Base-by-base conservation (phyloP, 1,140 invertebrate species). In the Sarcophaga bullata region DNA sequence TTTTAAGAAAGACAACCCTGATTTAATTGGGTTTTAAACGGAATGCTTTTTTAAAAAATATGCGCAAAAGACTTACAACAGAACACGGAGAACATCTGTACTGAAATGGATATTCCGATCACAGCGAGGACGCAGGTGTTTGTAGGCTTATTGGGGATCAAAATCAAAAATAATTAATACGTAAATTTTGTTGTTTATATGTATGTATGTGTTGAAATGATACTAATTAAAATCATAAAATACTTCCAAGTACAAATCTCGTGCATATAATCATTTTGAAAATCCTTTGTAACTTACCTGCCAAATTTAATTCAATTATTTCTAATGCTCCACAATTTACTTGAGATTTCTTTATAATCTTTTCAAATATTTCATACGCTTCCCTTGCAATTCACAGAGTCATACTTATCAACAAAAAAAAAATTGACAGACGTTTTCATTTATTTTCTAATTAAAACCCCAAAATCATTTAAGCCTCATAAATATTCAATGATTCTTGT, bases 401-500 rank as follows among this genome's bases (percentile, higher is more conserved):
- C n/a, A n/a, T n/a, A n/a, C n/a, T n/a, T n/a, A n/a, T n/a, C n/a
- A n/a, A n/a, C n/a, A n/a, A n/a, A n/a, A n/a, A n/a, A n/a, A n/a
- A n/a, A n/a, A n/a, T n/a, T n/a, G n/a, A n/a, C n/a, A n/a, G 7
- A 8, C 11, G 11, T 68, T 17, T 19, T 19, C 19, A 68, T 19
- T 68, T 9, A 68, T 19, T 68, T 19, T 68, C 15, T 68, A 68
- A 68, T 25, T 68, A 68, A 68, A 68, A 68, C 62, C 62, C 17
- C 17, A 19, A 68, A 68, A 19, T 68, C 62, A 68, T 68, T 68
- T 68, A 68, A 68, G 62, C 17, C 17, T 68, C 62, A 68, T 68
- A 68, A 68, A 68, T 68, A 68, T 68, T 68, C 62, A 68, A 68
- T 68, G 62, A 68, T 25, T 68, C 62, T n/a, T 68, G 8, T 19